Conservation (phyloP, 2,888 invertebrate genomes). For the Didymodactylos carnosus region DNA sequence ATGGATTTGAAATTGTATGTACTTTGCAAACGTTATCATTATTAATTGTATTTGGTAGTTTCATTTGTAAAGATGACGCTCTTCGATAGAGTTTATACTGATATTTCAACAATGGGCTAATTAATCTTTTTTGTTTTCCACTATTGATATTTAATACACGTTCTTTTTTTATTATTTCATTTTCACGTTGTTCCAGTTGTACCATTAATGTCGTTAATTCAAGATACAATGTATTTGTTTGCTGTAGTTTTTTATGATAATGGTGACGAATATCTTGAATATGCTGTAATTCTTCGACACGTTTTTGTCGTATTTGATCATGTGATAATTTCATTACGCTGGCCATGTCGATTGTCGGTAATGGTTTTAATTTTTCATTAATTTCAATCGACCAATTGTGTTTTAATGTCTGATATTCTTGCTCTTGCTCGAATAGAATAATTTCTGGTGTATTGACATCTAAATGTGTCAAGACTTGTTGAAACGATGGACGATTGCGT, state of each 20-base stretch:
- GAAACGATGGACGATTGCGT: conserved; percentile 66
- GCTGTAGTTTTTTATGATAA: conserved; percentile 67
- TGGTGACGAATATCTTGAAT: conserved; percentile 65
- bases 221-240: conserved; percentile 69
- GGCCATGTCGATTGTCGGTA: neutral
- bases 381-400: conserved; percentile 45
- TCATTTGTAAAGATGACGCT: no score
- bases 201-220: conserved; percentile 63
- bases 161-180: conserved; percentile 47
- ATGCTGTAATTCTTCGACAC: conserved; percentile 36
- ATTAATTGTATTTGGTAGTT: no score
- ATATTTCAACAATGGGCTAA: no score
- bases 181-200: conserved; percentile 63
- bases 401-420: conserved; percentile 20
- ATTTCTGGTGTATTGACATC: conserved; percentile 70
- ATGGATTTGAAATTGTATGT: no score
- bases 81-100: no score
- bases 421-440: conserved; percentile 20
- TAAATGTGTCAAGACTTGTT: conserved; percentile 69
- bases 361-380: neutral
- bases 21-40: no score
- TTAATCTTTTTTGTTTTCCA: no score
- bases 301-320: neutral
- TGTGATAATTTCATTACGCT: neutral
- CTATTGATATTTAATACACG: neutral